phyloP scores from a whole-genome alignment of 2,888 invertebrate species.

The Mythimna lalbum region DNA sequence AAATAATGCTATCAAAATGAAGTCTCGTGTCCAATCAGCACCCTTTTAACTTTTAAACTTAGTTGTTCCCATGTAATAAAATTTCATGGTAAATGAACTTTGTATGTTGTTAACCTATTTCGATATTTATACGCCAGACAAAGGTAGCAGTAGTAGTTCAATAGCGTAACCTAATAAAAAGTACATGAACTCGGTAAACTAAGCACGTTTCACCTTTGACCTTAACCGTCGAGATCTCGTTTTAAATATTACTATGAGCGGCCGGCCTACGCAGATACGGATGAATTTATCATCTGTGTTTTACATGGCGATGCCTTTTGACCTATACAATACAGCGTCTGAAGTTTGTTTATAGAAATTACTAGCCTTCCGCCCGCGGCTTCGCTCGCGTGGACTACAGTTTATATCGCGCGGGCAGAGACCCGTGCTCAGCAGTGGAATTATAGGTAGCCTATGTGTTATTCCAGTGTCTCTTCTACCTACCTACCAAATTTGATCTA shows the following conservation, averaged over 20 bases:
- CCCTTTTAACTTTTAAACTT: no score
- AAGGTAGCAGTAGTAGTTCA: not conserved
- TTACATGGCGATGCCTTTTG: not conserved
- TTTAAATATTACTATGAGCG: constrained; percentile 19
- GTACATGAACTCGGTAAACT: constrained; percentile 11
- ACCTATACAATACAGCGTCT: not conserved
- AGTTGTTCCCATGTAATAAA: no score
- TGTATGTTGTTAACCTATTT: not conserved
- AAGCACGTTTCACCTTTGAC: constrained; percentile 15
- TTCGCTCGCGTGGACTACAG: no score
- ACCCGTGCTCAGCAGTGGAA: no score
- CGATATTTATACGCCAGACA: not conserved
- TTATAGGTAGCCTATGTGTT: no score
- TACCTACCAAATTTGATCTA: no score
- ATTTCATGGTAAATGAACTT: not conserved
- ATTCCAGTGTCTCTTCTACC: no score
- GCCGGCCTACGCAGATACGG: constrained; percentile 5
- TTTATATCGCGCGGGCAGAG: no score
- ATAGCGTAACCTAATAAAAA: constrained; percentile 7
- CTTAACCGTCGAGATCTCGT: constrained; percentile 10
- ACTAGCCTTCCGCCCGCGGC: no score
- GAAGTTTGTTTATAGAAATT: no score
- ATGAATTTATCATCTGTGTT: constrained; percentile 8
- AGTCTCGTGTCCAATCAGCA: no score
- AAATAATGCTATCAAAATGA: no score